Conservation (phyloP, 2,797 vertebrate species). For the Lagorchestes hirsutus region DNA sequence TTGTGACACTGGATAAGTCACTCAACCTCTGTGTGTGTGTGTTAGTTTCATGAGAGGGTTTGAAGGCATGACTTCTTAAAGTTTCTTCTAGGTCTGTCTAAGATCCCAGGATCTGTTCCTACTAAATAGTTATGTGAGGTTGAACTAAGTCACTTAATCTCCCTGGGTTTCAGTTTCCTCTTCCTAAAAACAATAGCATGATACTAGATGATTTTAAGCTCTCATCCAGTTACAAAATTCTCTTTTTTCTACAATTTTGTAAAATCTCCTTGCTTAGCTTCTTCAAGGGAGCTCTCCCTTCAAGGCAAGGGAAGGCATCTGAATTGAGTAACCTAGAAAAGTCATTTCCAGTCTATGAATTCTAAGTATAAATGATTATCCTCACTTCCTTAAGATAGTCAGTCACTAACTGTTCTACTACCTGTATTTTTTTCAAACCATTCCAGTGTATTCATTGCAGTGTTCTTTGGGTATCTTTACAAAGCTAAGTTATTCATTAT, state of each 20-base stretch:
- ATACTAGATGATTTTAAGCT: background rate
- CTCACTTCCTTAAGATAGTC: conserved; percentile 12
- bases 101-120: background rate
- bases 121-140: background rate
- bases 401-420: background rate
- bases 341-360: background rate
- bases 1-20: background rate
- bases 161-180: background rate
- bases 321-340: background rate
- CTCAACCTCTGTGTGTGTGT: background rate
- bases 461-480: background rate
- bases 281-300: background rate
- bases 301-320: background rate
- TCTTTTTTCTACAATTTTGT: background rate
- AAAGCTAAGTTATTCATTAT: background rate
- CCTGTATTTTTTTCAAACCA: background rate
- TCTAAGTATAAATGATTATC: background rate
- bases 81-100: background rate
- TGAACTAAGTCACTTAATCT: background rate
- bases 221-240: background rate
- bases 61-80: background rate
- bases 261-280: background rate
- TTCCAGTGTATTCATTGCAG: background rate
- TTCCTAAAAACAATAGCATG: background rate
- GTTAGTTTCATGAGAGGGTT: background rate